Percentiles rank a stretch among this genome's conserved stretches.
Conservation (phyloP, 2,113 vertebrate species). For the Scatophagus argus region DNA sequence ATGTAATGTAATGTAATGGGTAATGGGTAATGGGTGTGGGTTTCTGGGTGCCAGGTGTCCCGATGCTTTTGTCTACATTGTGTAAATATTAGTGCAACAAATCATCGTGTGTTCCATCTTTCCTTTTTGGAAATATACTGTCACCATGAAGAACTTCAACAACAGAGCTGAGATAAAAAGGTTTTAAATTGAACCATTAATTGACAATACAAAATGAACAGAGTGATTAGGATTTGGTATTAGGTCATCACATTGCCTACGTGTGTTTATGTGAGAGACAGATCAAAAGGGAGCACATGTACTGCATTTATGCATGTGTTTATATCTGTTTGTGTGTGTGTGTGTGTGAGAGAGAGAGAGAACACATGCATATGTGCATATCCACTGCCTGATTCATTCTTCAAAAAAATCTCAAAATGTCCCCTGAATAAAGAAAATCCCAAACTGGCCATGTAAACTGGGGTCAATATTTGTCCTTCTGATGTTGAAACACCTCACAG, state of each 20-base stretch:
- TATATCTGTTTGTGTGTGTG: not conserved
- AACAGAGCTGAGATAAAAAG: not conserved
- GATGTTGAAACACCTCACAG: conserved; percentile 20
- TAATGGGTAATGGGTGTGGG: no score
- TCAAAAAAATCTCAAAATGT: not conserved
- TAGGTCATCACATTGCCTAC: no score
- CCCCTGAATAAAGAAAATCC: conserved; percentile 1
- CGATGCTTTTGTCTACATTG: no score
- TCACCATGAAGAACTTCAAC: not conserved
- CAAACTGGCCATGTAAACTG: not conserved
- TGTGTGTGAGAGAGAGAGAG: not conserved
- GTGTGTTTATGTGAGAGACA: not conserved
- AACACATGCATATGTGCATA: not conserved
- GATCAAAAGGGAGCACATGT: not conserved
- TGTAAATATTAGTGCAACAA: not conserved
- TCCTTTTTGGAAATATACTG: not conserved
- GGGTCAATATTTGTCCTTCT: conserved; percentile 18
- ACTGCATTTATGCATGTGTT: no score
- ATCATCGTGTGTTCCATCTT: not conserved
- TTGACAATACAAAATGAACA: not conserved
- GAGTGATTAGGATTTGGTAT: conserved; percentile 6
- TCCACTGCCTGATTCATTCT: not conserved
- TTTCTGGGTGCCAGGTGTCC: no score
- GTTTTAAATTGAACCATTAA: conserved; percentile 11
- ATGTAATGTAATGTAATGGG: no score